Conservation (phyloP, 1,140 invertebrate species). For the Aphelenchoides besseyi region DNA sequence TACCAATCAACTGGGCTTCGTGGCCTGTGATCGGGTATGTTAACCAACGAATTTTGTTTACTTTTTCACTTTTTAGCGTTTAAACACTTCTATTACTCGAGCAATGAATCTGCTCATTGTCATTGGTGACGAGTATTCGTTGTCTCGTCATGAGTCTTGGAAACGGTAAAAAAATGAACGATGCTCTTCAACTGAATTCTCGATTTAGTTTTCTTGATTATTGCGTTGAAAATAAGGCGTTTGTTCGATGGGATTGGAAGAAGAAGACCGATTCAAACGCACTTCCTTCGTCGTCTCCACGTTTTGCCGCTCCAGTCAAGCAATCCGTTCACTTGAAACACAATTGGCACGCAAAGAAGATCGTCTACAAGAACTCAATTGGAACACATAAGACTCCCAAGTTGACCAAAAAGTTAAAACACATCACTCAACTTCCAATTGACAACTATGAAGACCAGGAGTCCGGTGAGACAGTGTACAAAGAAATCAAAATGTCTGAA, state of each 20-base stretch:
- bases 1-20: constrained; percentile 7
- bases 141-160: constrained; percentile 9
- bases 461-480: no score
- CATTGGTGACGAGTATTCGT: not conserved
- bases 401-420: no score
- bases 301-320: not conserved
- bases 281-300: not conserved
- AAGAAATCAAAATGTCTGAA: no score
- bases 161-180: no score
- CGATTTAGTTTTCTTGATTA: constrained; percentile 12
- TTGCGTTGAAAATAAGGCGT: not conserved
- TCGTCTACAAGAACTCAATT: not conserved
- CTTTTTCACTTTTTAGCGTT: not conserved
- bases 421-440: no score
- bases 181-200: no score
- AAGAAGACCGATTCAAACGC: not conserved
- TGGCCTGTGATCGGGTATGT: not conserved
- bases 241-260: not conserved
- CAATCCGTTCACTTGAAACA: not conserved
- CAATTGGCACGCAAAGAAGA: not conserved
- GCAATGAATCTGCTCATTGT: constrained; percentile 14
- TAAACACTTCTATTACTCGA: constrained; percentile 22
- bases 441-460: no score
- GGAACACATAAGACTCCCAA: no score
- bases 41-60: not conserved